A percentile compares a stretch with the other conserved stretches of the same genome.
phyloP scores from a whole-genome alignment of 2,113 vertebrate genomes.

The Spheniscus mendiculus region DNA sequence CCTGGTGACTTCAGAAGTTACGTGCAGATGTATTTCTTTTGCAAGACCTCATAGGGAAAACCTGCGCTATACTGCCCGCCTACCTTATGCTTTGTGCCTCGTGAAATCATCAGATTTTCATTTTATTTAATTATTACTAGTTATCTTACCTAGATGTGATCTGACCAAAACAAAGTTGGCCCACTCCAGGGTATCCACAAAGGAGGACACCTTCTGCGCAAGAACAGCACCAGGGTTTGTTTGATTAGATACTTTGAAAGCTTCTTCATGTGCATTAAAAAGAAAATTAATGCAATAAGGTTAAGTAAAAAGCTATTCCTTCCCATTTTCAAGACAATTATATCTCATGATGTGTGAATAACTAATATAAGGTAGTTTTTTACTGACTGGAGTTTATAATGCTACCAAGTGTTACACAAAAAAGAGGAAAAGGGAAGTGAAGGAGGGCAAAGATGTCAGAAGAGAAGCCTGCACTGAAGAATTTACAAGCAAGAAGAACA shows the following conservation, averaged over 20 bases:
- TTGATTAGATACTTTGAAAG: background rate
- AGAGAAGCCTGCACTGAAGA: conserved; percentile 38
- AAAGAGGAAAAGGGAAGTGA: background rate
- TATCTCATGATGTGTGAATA: background rate
- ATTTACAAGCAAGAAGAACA: conserved; percentile 69
- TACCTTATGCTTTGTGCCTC: background rate
- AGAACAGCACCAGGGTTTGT: background rate
- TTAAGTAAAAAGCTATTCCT: background rate
- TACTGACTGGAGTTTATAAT: background rate
- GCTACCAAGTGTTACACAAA: background rate
- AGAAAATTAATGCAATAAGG: background rate
- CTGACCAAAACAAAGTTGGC: background rate
- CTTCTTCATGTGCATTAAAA: background rate
- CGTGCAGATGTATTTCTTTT: background rate
- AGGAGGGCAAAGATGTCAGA: background rate
- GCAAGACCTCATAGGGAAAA: background rate
- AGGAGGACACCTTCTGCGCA: background rate
- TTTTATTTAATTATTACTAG: background rate
- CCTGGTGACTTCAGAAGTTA: background rate
- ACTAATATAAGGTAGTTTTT: background rate
- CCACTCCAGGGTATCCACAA: background rate
- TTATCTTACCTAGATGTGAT: background rate
- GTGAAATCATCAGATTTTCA: background rate
- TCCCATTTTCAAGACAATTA: background rate
- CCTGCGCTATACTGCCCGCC: background rate